Evolutionary conservation across 2,113 vertebrate species (phyloP).

Genomic region (Thomomys bottae): DNA sequence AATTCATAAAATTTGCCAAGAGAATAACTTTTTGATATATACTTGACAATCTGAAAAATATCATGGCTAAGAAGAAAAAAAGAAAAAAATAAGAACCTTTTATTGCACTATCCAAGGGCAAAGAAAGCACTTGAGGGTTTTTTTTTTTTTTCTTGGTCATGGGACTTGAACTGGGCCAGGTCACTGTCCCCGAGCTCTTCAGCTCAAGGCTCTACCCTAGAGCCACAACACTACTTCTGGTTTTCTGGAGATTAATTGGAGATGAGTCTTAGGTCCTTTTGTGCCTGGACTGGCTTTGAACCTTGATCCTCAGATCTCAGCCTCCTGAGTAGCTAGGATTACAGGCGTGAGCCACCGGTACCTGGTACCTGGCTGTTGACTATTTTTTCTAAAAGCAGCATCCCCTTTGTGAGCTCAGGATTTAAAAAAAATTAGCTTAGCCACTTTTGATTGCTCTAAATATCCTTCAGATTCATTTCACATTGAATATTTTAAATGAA

Average conservation of each 20-base stretch:
- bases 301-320: no score
- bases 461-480: conserved; percentile 43
- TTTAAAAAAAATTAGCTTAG: conserved; percentile 47
- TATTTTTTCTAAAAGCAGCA: conserved; percentile 48
- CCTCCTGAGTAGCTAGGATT: no score
- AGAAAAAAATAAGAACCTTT: not conserved
- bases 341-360: no score
- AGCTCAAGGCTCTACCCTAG: no score
- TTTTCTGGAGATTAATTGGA: no score
- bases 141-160: no score
- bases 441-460: conserved; percentile 38
- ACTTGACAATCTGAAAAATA: conserved; percentile 77
- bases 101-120: conserved; percentile 46
- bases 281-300: no score
- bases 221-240: no score
- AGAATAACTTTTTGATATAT: conserved; percentile 65
- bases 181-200: no score
- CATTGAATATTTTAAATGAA: conserved; percentile 35
- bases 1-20: conserved; percentile 70
- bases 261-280: no score
- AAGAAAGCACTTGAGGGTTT: conserved; percentile 23
- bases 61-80: conserved; percentile 38
- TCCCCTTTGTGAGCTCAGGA: not conserved
- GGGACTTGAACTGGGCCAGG: no score
- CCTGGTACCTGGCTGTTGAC: no score